Base-by-base conservation (phyloP, 30 jellyfish, hydroid and myxozoan species). In the Sanderia malayensis region DNA sequence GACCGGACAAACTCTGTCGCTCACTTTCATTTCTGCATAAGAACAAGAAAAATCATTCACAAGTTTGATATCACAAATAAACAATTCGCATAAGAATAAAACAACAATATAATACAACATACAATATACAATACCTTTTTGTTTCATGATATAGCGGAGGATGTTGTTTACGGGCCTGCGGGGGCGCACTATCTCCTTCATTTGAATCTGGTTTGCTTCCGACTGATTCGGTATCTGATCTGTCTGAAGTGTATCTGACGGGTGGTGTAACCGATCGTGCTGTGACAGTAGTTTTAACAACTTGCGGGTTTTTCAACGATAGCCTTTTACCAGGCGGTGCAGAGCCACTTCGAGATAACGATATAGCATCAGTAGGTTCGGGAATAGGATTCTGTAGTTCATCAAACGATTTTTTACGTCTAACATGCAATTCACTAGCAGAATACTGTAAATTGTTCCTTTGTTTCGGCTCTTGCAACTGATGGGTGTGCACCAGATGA, bases 141-240 rank as follows among this genome's bases (percentile, higher is more conserved):
- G 85, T 10, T 31, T 80, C 93, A 17, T 80, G 29, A 34, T 60
- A 80, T n/a, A 45, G 27, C 19, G 92, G 74, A 49, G 78, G 92
- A 29, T 75, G 58, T 18, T 79, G 46, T 31, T 68, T 70, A 26
- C 55, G 64, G 64, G 34, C 25, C 19, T 22, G 46, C 20, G 80
- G 82, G 49, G 82, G 58, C 26, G 83, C 73, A 31, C 17, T 60
- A 10, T 76, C 88, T 26, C 88, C 88, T n/a, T 76, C 88, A 62
- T 65, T 61, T 8, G 88, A 76, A 49, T 76, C 88, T 44, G 88
- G 80, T 53, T 52, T 76, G 34, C 88, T 76, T 9, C 88, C 88
- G 29, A 76, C 19, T 1, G 88, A 76, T 31, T 76, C 88, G 44
- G 88, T 76, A 76, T 76, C 88, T 0, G n/a, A n/a, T n/a, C n/a